phyloP scores from a whole-genome alignment of 2,113 vertebrate genomes.

The Cisticola juncidis region DNA sequence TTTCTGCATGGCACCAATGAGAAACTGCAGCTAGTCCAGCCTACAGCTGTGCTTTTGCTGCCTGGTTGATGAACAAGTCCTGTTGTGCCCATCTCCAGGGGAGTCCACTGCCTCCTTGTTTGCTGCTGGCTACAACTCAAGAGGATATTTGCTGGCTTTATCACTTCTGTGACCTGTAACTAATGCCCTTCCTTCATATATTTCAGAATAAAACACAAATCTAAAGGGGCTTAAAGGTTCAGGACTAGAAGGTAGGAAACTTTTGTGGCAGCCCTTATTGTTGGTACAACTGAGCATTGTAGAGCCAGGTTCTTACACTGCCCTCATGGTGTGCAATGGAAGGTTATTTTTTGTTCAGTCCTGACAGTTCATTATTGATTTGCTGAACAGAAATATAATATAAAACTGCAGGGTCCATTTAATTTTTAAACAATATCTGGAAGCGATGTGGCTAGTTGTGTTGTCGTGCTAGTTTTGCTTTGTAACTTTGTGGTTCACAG shows the following conservation, averaged over 20 bases:
- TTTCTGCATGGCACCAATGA: not conserved
- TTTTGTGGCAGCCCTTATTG: not conserved
- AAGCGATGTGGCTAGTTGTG: not conserved
- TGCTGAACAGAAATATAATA: not conserved
- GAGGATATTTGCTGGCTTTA: not conserved
- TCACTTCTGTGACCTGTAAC: not conserved
- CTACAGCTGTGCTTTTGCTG: not conserved
- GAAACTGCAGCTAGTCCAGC: not conserved
- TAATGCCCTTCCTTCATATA: not conserved
- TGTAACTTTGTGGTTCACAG: not conserved
- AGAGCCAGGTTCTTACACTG: fast-evolving
- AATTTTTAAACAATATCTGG: not conserved
- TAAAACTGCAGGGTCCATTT: not conserved
- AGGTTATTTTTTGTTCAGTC: not conserved
- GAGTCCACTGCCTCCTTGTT: not conserved
- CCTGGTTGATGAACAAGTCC: not conserved
- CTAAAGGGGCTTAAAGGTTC: not conserved
- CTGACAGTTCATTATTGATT: not conserved
- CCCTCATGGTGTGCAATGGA: not conserved
- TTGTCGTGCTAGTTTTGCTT: not conserved
- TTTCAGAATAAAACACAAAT: not conserved
- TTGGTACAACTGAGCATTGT: not conserved
- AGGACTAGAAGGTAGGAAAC: not conserved
- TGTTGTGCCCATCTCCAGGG: not conserved
- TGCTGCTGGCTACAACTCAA: not conserved